Base-by-base conservation (phyloP, 2,113 vertebrate genomes). In the Cnemophilus loriae region DNA sequence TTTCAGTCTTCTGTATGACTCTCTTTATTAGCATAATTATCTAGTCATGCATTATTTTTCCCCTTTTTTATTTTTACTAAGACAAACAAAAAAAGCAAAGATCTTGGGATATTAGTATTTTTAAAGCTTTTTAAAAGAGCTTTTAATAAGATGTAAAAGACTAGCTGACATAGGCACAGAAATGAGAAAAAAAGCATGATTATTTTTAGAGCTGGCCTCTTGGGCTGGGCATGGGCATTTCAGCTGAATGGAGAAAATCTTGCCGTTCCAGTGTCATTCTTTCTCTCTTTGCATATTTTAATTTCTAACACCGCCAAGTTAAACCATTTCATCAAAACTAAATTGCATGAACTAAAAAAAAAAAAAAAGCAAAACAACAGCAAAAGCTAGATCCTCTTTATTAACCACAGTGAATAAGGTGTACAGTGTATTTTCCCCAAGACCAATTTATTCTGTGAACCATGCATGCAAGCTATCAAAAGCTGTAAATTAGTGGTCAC, bases 401-500 rank as follows among this genome's bases (percentile, higher is more conserved):
- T 92, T 88, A 93, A 77, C 71, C 63, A 44, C 67, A 87, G 37
- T 61, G 77, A 76, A 53, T 76, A 93, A 95, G 80, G 81, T 95
- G 80, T 63, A 81, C 33, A 41, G 68, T 85, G 46, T 69, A 91
- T 94, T 90, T 92, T 96, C 41, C 70, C 80, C 84, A 85, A 85
- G 89, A 85, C 77, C 74, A 93, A 96, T 96, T 95, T 96, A 96
- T 95, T 93, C 89, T 79, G 65, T 92, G 94, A 94, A 93, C 85
- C 76, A 46, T 78, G 68, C 83, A 46, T 75, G 50, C 83, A 93
- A 93, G 77, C 89, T 96, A 93, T 96, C 96, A 95, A 93, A 96
- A 97, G 91, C 95, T 96, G 96, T 93, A 97, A 97, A 97, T 97
- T 94, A 96, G 94, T 92, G 96, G 95, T 95, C 95, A 97, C 95